Evolutionary conservation across 2,797 vertebrate genomes (phyloP).

Genomic region (Varecia variegata): DNA sequence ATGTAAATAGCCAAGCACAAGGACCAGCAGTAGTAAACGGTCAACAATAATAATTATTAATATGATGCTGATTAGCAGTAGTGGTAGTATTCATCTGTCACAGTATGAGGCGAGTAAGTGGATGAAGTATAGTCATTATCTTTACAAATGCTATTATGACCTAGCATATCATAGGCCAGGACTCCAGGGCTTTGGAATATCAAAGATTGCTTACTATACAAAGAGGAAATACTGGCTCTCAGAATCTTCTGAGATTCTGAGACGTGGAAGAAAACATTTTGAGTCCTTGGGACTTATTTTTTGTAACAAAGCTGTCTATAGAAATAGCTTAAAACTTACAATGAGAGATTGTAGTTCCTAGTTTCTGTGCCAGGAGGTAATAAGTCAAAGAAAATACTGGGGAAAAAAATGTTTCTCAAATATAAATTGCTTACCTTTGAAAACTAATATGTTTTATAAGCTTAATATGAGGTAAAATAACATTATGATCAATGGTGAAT

Average conservation of each 20-base stretch:
- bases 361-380: not conserved
- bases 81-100: not conserved
- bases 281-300: not conserved
- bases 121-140: conserved; percentile 38
- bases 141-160: not conserved
- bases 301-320: not conserved
- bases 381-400: not conserved
- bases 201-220: not conserved
- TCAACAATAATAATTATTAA: not conserved
- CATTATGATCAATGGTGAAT: not conserved
- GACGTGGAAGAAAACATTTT: not conserved
- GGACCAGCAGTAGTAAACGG: not conserved
- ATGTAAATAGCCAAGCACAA: not conserved
- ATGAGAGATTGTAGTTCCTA: not conserved
- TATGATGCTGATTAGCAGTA: not conserved
- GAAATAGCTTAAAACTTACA: conserved; percentile 25
- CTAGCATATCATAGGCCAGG: not conserved
- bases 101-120: not conserved
- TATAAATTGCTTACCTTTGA: conserved; percentile 2
- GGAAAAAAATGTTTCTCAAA: not conserved
- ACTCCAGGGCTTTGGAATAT: not conserved
- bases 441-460: not conserved
- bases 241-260: conserved; percentile 21
- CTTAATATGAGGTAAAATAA: not conserved
- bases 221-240: conserved; percentile 3